Conservation (phyloP, 2,797 vertebrate species). For the Clarias fuscus region DNA sequence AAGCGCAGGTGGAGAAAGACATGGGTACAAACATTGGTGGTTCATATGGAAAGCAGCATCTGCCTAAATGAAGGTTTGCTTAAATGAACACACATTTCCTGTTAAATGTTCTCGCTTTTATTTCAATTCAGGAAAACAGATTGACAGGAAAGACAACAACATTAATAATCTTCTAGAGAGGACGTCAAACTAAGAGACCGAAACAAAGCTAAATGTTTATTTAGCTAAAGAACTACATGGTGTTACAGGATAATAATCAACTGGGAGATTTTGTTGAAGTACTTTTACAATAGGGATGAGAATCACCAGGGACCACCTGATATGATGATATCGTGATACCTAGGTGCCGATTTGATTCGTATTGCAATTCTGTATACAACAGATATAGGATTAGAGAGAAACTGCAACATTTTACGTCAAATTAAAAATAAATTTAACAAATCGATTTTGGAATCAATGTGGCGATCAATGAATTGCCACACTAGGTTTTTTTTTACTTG, state of each 20-base stretch:
- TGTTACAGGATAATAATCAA: background rate
- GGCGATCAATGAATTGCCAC: no score
- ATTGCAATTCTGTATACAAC: no score
- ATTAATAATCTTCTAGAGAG: background rate
- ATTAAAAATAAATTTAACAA: no score
- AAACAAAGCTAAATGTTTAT: background rate
- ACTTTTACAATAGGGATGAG: no score
- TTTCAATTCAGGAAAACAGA: background rate
- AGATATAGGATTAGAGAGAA: no score
- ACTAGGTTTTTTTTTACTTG: no score
- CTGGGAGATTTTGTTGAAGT: no score
- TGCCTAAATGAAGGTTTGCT: background rate
- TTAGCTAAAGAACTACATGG: background rate
- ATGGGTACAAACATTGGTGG: background rate
- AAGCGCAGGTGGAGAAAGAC: constrained; percentile 12
- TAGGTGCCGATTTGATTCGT: no score
- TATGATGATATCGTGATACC: no score
- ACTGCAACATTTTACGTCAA: no score
- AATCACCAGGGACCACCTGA: no score
- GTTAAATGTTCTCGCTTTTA: background rate
- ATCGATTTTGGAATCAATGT: no score
- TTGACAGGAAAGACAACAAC: background rate
- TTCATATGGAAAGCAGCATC: background rate
- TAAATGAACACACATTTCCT: background rate
- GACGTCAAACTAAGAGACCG: background rate